Percentiles rank a stretch among this genome's conserved stretches.
Evolutionary conservation across 2,888 invertebrate species (phyloP).

Genomic region (Lasioglossum zephyrum): DNA sequence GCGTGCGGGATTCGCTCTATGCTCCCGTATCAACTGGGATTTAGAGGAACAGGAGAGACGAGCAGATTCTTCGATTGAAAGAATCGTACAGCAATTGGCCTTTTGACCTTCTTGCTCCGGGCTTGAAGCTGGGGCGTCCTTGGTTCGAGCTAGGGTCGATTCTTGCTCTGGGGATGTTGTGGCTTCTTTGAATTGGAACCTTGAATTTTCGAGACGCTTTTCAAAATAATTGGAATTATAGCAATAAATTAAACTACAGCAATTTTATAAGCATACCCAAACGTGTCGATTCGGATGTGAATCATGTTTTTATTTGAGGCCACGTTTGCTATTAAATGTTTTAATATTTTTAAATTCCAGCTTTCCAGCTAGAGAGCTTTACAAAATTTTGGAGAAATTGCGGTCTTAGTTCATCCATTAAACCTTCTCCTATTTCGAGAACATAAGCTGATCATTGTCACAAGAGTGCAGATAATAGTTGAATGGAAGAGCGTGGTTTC

Average conservation of each 20-base stretch:
- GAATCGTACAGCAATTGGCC: background rate
- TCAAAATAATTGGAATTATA: too few relatives aligned
- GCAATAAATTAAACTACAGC: too few relatives aligned
- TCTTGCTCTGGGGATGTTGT: background rate
- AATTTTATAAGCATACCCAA: too few relatives aligned
- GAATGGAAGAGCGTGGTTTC: background rate
- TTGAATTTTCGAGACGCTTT: background rate
- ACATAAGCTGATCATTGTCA: background rate
- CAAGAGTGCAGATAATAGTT: background rate
- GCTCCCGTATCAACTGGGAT: background rate
- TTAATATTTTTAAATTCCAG: too few relatives aligned
- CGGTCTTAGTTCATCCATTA: background rate
- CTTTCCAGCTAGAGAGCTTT: too few relatives aligned
- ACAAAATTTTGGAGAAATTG: background rate
- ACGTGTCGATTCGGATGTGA: too few relatives aligned
- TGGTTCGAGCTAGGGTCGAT: background rate
- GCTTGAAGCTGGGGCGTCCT: background rate
- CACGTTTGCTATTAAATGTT: too few relatives aligned
- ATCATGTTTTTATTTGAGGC: too few relatives aligned
- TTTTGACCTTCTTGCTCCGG: background rate
- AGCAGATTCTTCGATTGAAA: background rate
- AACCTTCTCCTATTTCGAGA: background rate
- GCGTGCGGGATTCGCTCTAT: background rate
- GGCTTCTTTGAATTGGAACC: background rate
- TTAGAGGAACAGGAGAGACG: background rate